Evolutionary conservation across 2,888 invertebrate species (phyloP).

Genomic region (Miltochrista miniata): DNA sequence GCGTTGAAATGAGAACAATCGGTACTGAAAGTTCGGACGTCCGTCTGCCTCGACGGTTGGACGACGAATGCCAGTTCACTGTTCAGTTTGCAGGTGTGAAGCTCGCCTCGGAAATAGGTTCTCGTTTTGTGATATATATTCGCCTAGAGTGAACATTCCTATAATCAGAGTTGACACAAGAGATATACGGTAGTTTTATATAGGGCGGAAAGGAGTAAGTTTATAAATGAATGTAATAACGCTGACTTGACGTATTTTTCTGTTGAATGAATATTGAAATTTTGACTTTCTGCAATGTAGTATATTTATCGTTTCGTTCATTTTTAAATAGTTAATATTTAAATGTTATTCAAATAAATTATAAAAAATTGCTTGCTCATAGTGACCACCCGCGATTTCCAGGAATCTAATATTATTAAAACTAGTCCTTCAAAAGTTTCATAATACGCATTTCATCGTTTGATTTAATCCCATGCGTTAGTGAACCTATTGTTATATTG

Average conservation of each 20-base stretch:
- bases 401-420: too few species aligned
- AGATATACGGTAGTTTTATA: conserved; percentile 1
- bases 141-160: conserved; percentile 16
- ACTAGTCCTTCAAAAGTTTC: too few species aligned
- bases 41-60: conserved; percentile 49
- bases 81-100: conserved; percentile 44
- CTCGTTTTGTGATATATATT: conserved; percentile 25
- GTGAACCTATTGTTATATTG: too few species aligned
- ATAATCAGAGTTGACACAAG: conserved; percentile 6
- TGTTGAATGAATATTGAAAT: background rate
- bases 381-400: too few species aligned
- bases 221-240: background rate
- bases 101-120: conserved; percentile 31
- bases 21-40: conserved; percentile 25
- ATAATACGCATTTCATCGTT: too few species aligned
- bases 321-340: too few species aligned
- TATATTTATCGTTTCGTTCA: too few species aligned
- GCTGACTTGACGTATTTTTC: background rate
- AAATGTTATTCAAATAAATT: too few species aligned
- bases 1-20: conserved; percentile 16
- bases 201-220: background rate
- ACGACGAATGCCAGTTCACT: conserved; percentile 56
- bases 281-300: background rate
- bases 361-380: too few species aligned
- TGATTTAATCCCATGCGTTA: too few species aligned